Evolutionary conservation across 1,140 invertebrate genomes (phyloP), one percentile per base, ranked within the genome.

Genomic region (Asobara japonica): DNA sequence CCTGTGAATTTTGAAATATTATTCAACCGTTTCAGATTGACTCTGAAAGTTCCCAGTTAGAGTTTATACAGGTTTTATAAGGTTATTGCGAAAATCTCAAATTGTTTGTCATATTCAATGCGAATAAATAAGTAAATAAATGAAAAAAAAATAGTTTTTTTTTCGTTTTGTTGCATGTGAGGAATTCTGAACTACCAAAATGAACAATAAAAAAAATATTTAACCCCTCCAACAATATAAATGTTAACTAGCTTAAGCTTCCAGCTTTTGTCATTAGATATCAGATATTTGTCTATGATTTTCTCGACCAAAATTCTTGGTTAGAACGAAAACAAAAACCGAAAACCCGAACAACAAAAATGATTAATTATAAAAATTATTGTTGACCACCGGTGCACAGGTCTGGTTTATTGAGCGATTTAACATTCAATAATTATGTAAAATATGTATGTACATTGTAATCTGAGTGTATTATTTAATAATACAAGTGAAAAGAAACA

Each of bases 391-490:
- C 80, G 80, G 74, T 83, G 79, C 76, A 68, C 38, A 62, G 45
- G 73, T 84, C 81, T 86, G 84, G 80, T 86, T 87, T 85, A 81
- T 86, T 87, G 82, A 82, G 83, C 79, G 83, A 84, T 83, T 84
- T 83, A 81, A 82, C 72, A 81, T 83, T 74, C 81, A 48, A 80
- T 78, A 79, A 86, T 86, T 82, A 85, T 87, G 83, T 86, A 86
- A 87, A 86, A 85, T 86, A 86, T 87, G 83, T 87, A 86, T 85
- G 81, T 87, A 86, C 77, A 86, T 78, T 84, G 82, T 86, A 86
- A 82, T 81, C 84, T 87, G 80, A 83, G 73, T 87, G 84, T 87
- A 84, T 83, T 82, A 80, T 84, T 83, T 82, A 82, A 82, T 80
- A 79, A 73, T 74, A 76, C 60, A 69, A 66, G 65, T 62, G 27